These are phyloP conservation scores for Echeneis naucrates DNA, from an alignment of 2,797 vertebrate genomes.

Conservation along the genomic window DNA sequence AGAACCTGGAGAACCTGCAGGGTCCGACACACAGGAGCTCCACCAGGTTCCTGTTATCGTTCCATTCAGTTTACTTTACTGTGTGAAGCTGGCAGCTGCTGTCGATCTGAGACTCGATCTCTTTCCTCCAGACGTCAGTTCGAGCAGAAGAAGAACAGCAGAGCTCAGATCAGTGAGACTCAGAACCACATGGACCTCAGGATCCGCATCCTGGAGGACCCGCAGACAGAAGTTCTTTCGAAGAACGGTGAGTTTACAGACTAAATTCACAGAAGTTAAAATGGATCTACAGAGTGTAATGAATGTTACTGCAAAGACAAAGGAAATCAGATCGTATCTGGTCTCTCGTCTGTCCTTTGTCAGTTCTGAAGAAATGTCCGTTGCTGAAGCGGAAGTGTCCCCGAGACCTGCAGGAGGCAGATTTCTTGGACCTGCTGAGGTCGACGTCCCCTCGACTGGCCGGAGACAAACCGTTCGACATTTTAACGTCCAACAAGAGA, in stretches of 20 bases:
- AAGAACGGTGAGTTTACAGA: constrained; percentile 22
- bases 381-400: constrained; percentile 45
- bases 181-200: constrained; percentile 32
- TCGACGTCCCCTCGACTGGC: constrained; percentile 53
- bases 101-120: too few relatives aligned
- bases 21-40: neutral
- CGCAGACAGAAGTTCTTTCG: constrained; percentile 16
- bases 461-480: constrained; percentile 26
- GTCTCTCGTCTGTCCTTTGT: neutral
- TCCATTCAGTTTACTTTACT: neutral
- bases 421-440: constrained; percentile 53
- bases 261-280: neutral
- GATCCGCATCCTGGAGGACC: constrained; percentile 59
- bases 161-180: neutral
- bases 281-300: too few relatives aligned
- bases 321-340: too few relatives aligned
- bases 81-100: neutral
- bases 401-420: constrained; percentile 26
- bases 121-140: neutral
- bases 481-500: constrained; percentile 29
- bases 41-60: constrained; percentile 39
- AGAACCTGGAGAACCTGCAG: neutral
- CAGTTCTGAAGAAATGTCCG: constrained; percentile 47
- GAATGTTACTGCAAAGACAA: too few relatives aligned
- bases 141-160: neutral